A percentile compares a stretch with the other conserved stretches of the same genome.
These are phyloP conservation scores for Orycteropus afer DNA, from an alignment of 2,113 vertebrate genomes.

Conservation along the genomic window DNA sequence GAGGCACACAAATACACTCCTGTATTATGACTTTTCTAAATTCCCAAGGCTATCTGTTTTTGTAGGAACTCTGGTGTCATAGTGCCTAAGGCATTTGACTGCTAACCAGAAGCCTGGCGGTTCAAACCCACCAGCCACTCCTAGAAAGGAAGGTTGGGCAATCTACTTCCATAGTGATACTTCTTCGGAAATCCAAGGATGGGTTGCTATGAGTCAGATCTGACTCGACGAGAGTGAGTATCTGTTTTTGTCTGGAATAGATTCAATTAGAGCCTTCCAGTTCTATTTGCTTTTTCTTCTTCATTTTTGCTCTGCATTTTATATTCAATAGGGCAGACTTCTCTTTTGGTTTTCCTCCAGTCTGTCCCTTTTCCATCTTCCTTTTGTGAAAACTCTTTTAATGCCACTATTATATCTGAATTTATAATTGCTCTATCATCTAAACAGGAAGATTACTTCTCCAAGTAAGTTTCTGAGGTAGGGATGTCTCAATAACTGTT, in stretches of 20 bases:
- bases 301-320: neutral
- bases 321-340: neutral
- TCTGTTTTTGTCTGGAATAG: conserved; percentile 16
- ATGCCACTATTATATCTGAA: neutral
- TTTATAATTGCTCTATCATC: neutral
- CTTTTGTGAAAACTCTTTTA: neutral
- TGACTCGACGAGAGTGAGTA: too few species aligned
- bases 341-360: neutral
- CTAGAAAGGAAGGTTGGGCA: too few species aligned
- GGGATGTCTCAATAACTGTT: neutral
- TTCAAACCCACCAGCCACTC: too few species aligned
- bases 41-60: neutral
- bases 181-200: too few species aligned
- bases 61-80: too few species aligned
- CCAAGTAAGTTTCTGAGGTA: neutral
- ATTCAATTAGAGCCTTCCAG: neutral
- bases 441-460: neutral
- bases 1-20: neutral
- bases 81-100: too few species aligned
- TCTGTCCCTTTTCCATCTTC: neutral
- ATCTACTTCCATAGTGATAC: too few species aligned
- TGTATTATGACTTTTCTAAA: neutral
- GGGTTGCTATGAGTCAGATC: too few species aligned
- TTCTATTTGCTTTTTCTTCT: neutral
- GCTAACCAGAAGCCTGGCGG: too few species aligned